These are phyloP conservation scores for Rhineura floridana DNA, from an alignment of 2,113 vertebrate species.

Conservation along the genomic window DNA sequence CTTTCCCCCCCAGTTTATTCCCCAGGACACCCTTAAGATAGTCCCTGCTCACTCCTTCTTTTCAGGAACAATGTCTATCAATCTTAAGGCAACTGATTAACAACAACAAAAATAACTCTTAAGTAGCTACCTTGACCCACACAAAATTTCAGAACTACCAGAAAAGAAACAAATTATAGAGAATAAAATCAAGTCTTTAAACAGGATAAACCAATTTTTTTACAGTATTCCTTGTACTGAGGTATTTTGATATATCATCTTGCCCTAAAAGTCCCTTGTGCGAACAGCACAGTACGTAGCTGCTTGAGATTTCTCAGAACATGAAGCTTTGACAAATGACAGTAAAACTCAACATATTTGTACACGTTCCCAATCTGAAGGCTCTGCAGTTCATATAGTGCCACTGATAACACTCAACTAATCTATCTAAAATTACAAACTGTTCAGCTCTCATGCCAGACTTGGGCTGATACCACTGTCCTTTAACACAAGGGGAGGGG, in stretches of 20 bases:
- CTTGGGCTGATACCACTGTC: neutral
- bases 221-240: neutral
- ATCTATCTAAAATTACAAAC: neutral
- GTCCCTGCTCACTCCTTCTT: neutral
- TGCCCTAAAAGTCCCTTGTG: neutral
- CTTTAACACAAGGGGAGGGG: neutral
- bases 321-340: neutral
- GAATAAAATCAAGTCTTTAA: neutral
- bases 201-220: neutral
- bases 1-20: neutral
- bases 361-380: neutral
- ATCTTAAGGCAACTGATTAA: neutral
- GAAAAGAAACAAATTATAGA: neutral
- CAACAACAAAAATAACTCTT: too few species aligned
- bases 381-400: neutral
- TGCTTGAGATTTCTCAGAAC: neutral
- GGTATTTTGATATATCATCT: neutral
- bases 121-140: too few species aligned
- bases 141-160: neutral
- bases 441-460: neutral
- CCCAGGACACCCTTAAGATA: neutral
- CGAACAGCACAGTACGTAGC: neutral
- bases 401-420: constrained; percentile 1
- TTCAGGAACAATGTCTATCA: neutral
- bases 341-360: neutral